Evolutionary conservation across 2,113 vertebrate genomes (phyloP), one percentile per base, ranked within the genome.

Genomic region (Chaetops frenatus): DNA sequence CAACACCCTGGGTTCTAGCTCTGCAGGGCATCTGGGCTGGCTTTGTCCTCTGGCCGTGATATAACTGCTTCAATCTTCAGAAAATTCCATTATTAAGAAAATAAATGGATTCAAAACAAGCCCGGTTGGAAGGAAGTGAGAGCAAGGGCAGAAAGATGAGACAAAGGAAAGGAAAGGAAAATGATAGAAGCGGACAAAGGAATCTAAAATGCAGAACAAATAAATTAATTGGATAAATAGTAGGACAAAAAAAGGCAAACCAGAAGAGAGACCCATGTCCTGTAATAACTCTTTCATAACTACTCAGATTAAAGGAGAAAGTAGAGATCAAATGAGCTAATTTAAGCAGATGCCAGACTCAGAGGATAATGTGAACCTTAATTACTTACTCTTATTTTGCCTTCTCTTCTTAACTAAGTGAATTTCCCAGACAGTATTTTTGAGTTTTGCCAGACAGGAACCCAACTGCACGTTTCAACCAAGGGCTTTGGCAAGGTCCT

Each of bases 391-490:
- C 38, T 82, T 73, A 35, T 48, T 91, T 53, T 89, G 87, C 57
- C 17, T 73, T 88, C 48, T 79, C 54, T 69, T 80, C 74, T 78
- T 74, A 87, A 84, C 72, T 74, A 69, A 82, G 64, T 88, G 66
- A 76, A 58, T 94, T 92, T 96, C 79, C 66, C 67, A 91, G 92
- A n/a, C 79, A 54, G 25, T 56, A 42, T 82, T 85, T 92, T 45
- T 87, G 42, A 82, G 54, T 91, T 94, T 92, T 57, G 42, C 91
- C 85, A 95, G 95, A 80, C 89, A 94, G 89, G 84, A 97, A 95
- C 84, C 70, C 10, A 5, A 38, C 23, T 57, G 70, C 72, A 48
- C 66, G 54, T 85, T 92, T 89, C 31, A 72, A 10, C 69, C 64
- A n/a, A 61, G 42, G 44, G 15, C 56, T 67, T 79, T 95, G 93